Conservation (phyloP, 1,140 invertebrate species). For the Drosophila mojavensis region DNA sequence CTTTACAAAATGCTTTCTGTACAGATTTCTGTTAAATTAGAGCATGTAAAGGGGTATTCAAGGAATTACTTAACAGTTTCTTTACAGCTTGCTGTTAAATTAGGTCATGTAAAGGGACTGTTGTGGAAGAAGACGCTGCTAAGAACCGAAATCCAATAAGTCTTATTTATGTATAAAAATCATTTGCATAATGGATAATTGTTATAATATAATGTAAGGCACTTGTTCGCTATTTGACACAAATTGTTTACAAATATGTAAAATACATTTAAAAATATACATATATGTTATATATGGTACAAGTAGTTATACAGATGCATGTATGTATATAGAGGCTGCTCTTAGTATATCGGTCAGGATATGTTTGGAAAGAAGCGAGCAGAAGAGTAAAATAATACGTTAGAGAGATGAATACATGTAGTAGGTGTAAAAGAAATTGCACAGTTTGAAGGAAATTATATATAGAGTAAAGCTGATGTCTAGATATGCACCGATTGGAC, state of each 20-base stretch:
- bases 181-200: conserved; percentile 24
- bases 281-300: conserved; percentile 18
- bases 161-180: conserved; percentile 10
- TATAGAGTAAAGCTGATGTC: neutral
- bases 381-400: conserved; percentile 38
- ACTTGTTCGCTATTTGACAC: conserved; percentile 47
- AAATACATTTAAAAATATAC: conserved; percentile 10
- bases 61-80: too few species aligned
- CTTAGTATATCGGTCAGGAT: conserved; percentile 9
- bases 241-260: conserved; percentile 25
- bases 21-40: too few species aligned
- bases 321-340: conserved; percentile 2
- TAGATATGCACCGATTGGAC: conserved; percentile 80
- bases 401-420: conserved; percentile 24
- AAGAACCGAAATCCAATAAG: too few species aligned
- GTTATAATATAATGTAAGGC: conserved; percentile 37
- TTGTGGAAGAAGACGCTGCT: too few species aligned
- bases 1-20: too few species aligned
- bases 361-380: neutral
- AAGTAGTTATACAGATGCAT: conserved; percentile 15
- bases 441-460: conserved; percentile 11
- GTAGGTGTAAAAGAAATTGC: conserved; percentile 30
- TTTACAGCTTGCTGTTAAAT: too few species aligned
- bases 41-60: too few species aligned
- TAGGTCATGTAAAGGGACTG: too few species aligned